Conservation (phyloP, 2,113 vertebrate species). For the Myiagra hebetior region DNA sequence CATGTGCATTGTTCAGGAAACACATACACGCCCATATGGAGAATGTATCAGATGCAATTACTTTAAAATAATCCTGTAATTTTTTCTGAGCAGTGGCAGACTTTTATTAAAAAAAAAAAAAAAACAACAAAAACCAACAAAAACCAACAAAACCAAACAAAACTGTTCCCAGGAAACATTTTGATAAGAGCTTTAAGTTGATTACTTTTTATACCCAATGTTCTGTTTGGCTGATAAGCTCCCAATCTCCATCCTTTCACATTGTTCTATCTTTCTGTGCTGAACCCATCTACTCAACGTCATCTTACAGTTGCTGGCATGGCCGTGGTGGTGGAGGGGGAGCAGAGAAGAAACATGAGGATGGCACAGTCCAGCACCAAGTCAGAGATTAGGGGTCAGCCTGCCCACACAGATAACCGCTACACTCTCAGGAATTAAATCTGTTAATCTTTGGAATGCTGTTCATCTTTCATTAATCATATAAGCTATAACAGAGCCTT, state of each 20-base stretch:
- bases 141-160: not conserved
- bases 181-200: conserved; percentile 75
- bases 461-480: conserved; percentile 42
- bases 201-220: conserved; percentile 71
- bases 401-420: conserved; percentile 12
- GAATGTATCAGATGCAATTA: conserved; percentile 23
- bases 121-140: not conserved
- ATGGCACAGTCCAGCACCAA: not conserved
- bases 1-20: not conserved
- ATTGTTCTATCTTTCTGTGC: conserved; percentile 73
- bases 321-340: not conserved
- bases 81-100: conserved; percentile 63
- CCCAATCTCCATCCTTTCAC: conserved; percentile 64
- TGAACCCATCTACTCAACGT: conserved; percentile 56
- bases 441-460: conserved; percentile 51
- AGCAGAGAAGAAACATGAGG: not conserved
- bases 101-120: not conserved
- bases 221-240: conserved; percentile 71
- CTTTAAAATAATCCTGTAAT: conserved; percentile 60
- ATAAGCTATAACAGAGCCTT: not conserved
- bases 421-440: conserved; percentile 41
- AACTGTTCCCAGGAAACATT: conserved; percentile 62
- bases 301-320: conserved; percentile 25
- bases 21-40: not conserved
- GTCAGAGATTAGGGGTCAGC: conserved; percentile 36